Evolutionary conservation across 2,113 vertebrate species (phyloP).

Genomic region (Passer domesticus): DNA sequence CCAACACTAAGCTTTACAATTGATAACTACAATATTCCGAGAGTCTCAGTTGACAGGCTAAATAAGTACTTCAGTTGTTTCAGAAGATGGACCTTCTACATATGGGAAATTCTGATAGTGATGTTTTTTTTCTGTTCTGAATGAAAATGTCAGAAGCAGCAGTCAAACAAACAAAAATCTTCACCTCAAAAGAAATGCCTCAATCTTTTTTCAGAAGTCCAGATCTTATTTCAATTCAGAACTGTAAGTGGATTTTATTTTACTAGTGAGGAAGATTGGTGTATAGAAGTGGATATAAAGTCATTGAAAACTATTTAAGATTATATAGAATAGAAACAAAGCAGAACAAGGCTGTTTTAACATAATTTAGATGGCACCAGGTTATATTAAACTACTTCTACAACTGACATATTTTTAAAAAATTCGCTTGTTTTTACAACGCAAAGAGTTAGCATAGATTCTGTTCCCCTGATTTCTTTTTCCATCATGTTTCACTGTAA

Average conservation of each 20-base stretch:
- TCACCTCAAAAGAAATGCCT: background rate
- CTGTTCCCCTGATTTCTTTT: background rate
- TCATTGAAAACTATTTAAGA: background rate
- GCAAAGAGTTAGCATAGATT: background rate
- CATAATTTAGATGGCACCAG: background rate
- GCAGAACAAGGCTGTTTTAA: background rate
- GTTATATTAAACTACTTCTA: background rate
- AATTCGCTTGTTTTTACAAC: background rate
- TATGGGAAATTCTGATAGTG: background rate
- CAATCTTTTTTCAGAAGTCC: background rate
- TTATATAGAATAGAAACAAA: background rate
- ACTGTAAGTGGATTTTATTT: background rate
- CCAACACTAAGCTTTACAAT: background rate
- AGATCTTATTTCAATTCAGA: background rate
- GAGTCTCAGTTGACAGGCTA: background rate
- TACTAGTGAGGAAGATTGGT: background rate
- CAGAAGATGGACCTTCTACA: background rate
- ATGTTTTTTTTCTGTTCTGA: background rate
- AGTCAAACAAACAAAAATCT: background rate
- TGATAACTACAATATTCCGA: background rate
- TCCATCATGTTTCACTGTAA: background rate
- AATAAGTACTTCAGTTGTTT: background rate
- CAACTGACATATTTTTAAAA: background rate
- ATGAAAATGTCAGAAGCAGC: background rate
- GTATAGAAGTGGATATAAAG: background rate